Percentiles rank a stretch among this genome's conserved stretches.
These are phyloP conservation scores for Mythimna ferrago DNA, from an alignment of 2,888 invertebrate species.

Conservation along the genomic window DNA sequence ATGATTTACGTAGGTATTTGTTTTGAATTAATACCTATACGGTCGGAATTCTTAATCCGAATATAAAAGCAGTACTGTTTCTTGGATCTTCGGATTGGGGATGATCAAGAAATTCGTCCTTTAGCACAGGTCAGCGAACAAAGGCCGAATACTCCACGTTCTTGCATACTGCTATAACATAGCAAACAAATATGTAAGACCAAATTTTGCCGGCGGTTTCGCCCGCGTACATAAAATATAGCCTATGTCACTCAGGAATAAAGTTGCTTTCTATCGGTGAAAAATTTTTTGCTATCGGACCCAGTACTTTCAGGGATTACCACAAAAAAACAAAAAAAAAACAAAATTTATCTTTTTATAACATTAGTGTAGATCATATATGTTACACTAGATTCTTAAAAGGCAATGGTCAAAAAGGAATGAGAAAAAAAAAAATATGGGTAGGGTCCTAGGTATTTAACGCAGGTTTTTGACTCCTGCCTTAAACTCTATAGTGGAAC, in stretches of 20 bases:
- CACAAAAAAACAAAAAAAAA: too few species aligned
- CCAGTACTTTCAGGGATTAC: too few species aligned
- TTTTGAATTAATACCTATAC: slow-evolving; percentile 8
- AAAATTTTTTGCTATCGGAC: too few species aligned
- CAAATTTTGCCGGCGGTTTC: too few species aligned
- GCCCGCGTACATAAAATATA: too few species aligned
- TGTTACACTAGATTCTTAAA: background rate
- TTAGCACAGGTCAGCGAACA: slow-evolving; percentile 50
- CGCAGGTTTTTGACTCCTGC: background rate
- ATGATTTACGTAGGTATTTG: background rate
- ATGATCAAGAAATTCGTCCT: slow-evolving; percentile 52
- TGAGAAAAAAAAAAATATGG: too few species aligned
- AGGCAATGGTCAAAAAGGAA: background rate
- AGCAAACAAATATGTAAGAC: background rate
- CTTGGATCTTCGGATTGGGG: slow-evolving; percentile 38
- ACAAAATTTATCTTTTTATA: too few species aligned
- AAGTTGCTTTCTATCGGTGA: too few species aligned
- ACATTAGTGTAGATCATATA: background rate
- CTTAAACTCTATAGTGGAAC: background rate
- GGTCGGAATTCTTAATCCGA: slow-evolving; percentile 24
- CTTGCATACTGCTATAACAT: slow-evolving; percentile 42
- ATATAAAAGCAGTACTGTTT: slow-evolving; percentile 34
- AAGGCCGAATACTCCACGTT: slow-evolving; percentile 48
- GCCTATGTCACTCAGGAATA: too few species aligned
- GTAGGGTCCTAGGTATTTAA: background rate